Evolutionary conservation across 2,888 invertebrate genomes (phyloP).

Genomic region (Chrysopilus asiliformis): DNA sequence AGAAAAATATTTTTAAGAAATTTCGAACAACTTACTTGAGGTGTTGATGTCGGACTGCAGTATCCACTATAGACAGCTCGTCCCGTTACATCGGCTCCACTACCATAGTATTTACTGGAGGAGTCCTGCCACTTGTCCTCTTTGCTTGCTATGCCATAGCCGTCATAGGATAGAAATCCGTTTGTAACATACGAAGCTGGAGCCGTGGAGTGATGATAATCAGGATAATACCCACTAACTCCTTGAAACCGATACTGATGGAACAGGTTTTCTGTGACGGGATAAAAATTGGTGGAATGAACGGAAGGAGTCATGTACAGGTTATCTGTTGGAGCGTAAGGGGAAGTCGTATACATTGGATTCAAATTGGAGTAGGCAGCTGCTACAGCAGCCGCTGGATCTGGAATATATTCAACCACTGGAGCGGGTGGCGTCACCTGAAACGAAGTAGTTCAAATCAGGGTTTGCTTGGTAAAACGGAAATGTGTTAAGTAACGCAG

Average conservation of each 20-base stretch:
- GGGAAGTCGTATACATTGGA: constrained; percentile 61
- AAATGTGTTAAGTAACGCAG: not conserved
- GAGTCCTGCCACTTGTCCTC: constrained; percentile 37
- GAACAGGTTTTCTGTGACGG: constrained; percentile 73
- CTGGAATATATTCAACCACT: constrained; percentile 37
- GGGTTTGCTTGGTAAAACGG: too few relatives aligned
- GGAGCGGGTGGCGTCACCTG: constrained; percentile 30
- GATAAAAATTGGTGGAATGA: constrained; percentile 59
- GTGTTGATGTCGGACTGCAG: constrained; percentile 34
- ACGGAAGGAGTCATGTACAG: constrained; percentile 38
- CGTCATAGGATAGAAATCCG: constrained; percentile 56
- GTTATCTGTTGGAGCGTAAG: constrained; percentile 50
- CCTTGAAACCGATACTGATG: constrained; percentile 82
- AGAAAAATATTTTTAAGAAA: not conserved
- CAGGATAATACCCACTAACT: constrained; percentile 56
- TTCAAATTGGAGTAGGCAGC: constrained; percentile 69
- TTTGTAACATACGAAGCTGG: constrained; percentile 57
- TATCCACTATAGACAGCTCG: constrained; percentile 31
- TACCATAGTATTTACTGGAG: constrained; percentile 41
- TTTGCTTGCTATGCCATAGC: constrained; percentile 41
- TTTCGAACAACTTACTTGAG: constrained; percentile 33
- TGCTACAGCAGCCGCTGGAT: constrained; percentile 47
- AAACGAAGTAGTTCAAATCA: not conserved
- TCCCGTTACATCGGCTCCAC: constrained; percentile 36
- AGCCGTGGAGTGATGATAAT: constrained; percentile 58